A percentile compares a stretch with the other conserved stretches of the same genome.
Conservation (phyloP, 92 coral and sea anemone species). For the Epizoanthus rinbou region DNA sequence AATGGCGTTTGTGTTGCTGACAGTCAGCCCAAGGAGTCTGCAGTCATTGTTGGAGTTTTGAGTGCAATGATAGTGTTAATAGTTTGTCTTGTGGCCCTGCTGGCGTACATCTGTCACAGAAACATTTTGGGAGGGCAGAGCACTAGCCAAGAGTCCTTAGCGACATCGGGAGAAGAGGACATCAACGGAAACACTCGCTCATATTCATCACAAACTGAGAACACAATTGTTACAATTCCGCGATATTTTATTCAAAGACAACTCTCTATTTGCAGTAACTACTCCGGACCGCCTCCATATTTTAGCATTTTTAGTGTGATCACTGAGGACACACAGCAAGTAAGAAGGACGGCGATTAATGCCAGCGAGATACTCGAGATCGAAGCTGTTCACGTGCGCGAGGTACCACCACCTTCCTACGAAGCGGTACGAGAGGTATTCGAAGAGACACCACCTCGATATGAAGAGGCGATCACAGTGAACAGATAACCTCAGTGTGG, state of each 20-base stretch:
- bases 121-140: conserved; percentile 31
- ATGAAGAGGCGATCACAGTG: conserved; percentile 19
- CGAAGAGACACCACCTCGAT: conserved; percentile 29
- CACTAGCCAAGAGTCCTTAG: conserved; percentile 21
- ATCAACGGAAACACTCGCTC: background rate
- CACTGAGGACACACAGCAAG: conserved; percentile 27
- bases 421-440: conserved; percentile 11
- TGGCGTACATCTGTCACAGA: conserved; percentile 40
- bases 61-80: conserved; percentile 39
- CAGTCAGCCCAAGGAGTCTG: background rate
- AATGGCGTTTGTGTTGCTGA: background rate
- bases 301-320: conserved; percentile 39
- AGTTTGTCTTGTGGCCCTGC: conserved; percentile 26
- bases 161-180: background rate
- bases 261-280: conserved; percentile 32
- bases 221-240: conserved; percentile 28
- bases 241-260: conserved; percentile 33
- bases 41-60: conserved; percentile 23
- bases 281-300: conserved; percentile 39
- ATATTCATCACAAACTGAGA: conserved; percentile 7
- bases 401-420: conserved; percentile 24
- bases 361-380: conserved; percentile 10
- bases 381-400: conserved; percentile 24
- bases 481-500: background rate
- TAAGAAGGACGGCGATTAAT: conserved; percentile 19